Evolutionary conservation across 2,797 vertebrate species (phyloP), one percentile per base, ranked within the genome.

Genomic region (Danio choprae): DNA sequence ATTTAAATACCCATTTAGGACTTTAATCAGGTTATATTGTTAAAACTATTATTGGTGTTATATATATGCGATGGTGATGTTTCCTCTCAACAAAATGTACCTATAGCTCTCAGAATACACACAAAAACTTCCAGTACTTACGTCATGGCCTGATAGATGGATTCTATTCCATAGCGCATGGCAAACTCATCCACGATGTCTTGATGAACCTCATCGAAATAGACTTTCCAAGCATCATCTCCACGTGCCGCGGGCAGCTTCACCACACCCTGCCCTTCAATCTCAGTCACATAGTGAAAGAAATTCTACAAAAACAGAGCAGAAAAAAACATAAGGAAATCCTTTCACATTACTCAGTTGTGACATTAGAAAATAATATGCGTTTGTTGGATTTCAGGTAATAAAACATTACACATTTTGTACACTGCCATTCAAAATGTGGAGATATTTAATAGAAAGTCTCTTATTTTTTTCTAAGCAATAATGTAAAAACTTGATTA

Each of bases 71-170:
- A 18, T 15, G 22, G 41, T 60, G 44, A 18, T 10, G 15, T 2
- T 5, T 38, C 72, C n/a, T 74, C 11, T 18, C 7, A 8, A 50
- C 16, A 51, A 11, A 75, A 43, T 46, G 20, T 41, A 43, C 16
- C 7, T 15, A 41, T 7, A 53, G 9, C 58, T 18, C 15, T 36
- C 22, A 74, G 8, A 68, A 67, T 77, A 68, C 73, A 48, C 36
- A 58, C 48, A 81, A 60, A 41, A 13, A 16, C 1, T 6, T 46
- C 1, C 46, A 36, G n/a, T n/a, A 83, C 97, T 96, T 92, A 99
- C 98, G 95, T 98, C 98, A 99, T 99, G 86, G 97, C 98, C 88
- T 99, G 98, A 90, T 98, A 99, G 87, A 99, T 99, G 46, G 95
- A 96, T 82, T 99, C 97, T 3, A 99, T 92, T 81, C 97, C 97